phyloP scores from a whole-genome alignment of 2,797 vertebrate genomes.

The Atherinosoma microstoma region DNA sequence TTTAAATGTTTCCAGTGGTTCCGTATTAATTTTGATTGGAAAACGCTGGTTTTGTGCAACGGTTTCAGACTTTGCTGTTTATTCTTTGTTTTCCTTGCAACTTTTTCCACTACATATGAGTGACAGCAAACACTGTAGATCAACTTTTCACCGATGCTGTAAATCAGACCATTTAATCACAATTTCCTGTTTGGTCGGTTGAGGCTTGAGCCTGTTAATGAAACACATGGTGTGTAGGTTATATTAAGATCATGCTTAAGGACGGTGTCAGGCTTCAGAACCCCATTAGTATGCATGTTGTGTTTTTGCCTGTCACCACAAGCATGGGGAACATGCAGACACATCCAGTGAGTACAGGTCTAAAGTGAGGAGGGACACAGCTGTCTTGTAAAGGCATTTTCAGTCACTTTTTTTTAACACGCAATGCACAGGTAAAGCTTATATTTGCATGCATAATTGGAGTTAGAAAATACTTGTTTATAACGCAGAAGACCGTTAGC shows the following conservation, averaged over 20 bases:
- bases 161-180: constrained; percentile 25
- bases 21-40: not conserved
- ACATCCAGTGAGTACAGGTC: constrained; percentile 32
- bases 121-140: too few species aligned
- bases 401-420: not conserved
- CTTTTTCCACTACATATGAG: too few species aligned
- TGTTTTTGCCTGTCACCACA: constrained; percentile 55
- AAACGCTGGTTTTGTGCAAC: not conserved
- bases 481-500: not conserved
- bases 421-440: not conserved
- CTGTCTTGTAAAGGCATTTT: constrained; percentile 39
- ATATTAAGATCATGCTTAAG: constrained; percentile 60
- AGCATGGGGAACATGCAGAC: constrained; percentile 34
- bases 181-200: constrained; percentile 29
- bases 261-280: constrained; percentile 42
- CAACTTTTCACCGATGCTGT: too few species aligned
- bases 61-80: too few species aligned
- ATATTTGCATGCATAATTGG: not conserved
- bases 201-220: constrained; percentile 33
- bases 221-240: constrained; percentile 53
- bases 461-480: not conserved
- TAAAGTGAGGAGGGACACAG: constrained; percentile 32
- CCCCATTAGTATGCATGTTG: constrained; percentile 68
- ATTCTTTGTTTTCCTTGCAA: too few species aligned
- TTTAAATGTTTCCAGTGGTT: not conserved